Base-by-base conservation (phyloP, 1,140 invertebrate species). In the Popillia japonica region DNA sequence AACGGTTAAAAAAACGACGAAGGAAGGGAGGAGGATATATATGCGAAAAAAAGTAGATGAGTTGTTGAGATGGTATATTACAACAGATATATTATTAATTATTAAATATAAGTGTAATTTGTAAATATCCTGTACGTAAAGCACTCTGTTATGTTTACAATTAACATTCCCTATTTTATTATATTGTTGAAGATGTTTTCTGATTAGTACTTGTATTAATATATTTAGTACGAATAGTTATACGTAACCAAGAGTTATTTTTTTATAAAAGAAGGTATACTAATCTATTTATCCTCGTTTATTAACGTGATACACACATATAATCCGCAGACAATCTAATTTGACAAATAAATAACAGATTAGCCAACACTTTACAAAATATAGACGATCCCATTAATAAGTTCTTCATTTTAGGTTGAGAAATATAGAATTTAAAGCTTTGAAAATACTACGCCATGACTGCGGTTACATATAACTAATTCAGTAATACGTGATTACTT, bases 91-190 rank as follows among this genome's bases (percentile, higher is more conserved):
- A 68, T 68, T 68, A 68, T 68, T 6, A 22, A 68, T 68, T 68
- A 68, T 68, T 68, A 27, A 79, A 64, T 80, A 74, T 82, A 81
- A 77, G 77, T 82, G 81, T 82, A 79, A 80, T 75, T 81, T 83
- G 82, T 83, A 81, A 79, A 82, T 82, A 82, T 79, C 80, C 64
- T 64, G 79, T 78, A 72, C 80, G 55, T 80, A 74, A 41, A 77
- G 41, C 34, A 72, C 68, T 34, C 27, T 41, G 77, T 78, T 78
- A 78, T 27, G 68, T 78, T 78, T 74, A 22, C 17, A 40, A 40
- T 55, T 17, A 42, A 41, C 68, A n/a, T 72, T 44, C 77, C 78
- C 78, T 76, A 72, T 80, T 80, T 80, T 80, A 73, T 80, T 78
- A 78, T 41, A 77, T 78, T 80, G 79, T 80, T 78, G 78, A 78